These are phyloP conservation scores for Tamandua tetradactyla DNA, from an alignment of 2,797 vertebrate species.

Conservation along the genomic window DNA sequence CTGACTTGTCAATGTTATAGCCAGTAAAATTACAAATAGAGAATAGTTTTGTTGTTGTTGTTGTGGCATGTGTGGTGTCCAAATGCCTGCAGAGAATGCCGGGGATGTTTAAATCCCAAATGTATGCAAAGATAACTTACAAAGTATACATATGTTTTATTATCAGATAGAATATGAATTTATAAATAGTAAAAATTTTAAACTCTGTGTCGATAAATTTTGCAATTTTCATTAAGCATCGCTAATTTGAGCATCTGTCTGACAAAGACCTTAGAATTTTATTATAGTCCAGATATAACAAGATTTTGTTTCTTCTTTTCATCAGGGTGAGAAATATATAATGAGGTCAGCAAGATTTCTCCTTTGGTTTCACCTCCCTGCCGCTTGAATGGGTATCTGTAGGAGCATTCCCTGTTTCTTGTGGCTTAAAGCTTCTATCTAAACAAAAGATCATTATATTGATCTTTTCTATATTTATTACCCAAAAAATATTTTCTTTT, in stretches of 20 bases:
- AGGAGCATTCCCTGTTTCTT: background rate
- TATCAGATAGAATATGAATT: constrained; percentile 5
- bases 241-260: background rate
- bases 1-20: background rate
- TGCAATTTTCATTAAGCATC: background rate
- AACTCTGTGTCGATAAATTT: background rate
- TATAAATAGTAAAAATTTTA: background rate
- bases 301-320: background rate
- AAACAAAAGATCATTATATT: background rate
- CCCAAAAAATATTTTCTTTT: background rate
- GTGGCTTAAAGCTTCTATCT: background rate
- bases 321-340: background rate
- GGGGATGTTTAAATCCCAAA: background rate
- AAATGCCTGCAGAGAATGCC: background rate
- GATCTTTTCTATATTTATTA: constrained; percentile 5
- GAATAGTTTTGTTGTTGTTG: background rate
- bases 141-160: background rate
- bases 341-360: background rate
- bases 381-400: background rate
- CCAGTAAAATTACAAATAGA: background rate
- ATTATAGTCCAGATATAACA: background rate
- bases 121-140: background rate
- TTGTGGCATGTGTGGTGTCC: background rate
- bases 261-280: background rate
- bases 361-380: background rate